phyloP scores from a whole-genome alignment of 2,113 vertebrate genomes.

The Paracanthobrama guichenoti region DNA sequence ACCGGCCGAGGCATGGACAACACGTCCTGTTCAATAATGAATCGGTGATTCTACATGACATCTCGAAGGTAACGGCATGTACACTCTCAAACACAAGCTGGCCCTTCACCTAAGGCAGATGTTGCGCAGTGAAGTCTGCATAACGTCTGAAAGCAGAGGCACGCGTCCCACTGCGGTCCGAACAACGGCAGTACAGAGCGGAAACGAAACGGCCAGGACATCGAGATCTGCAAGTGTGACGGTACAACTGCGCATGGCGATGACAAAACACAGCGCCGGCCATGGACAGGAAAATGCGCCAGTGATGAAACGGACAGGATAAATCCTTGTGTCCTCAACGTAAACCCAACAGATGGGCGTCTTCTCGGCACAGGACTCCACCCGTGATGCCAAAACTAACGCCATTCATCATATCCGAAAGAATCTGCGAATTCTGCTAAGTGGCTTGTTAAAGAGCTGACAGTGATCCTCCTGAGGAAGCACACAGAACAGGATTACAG shows the following conservation, averaged over 20 bases:
- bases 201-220: no score
- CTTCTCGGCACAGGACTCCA: not conserved
- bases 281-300: no score
- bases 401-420: not conserved
- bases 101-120: not conserved
- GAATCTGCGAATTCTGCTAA: not conserved
- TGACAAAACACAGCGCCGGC: no score
- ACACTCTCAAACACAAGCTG: not conserved
- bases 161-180: not conserved
- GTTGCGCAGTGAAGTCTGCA: not conserved
- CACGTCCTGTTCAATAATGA: not conserved
- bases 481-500: not conserved
- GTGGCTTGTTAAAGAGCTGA: conserved; percentile 1
- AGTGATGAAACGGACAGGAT: no score
- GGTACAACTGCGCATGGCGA: not conserved
- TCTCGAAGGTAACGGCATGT: not conserved
- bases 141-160: not conserved
- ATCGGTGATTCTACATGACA: not conserved
- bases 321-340: not conserved
- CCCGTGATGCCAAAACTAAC: not conserved
- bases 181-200: not conserved
- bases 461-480: not conserved
- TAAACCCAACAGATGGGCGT: not conserved
- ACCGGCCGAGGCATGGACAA: not conserved
- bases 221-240: not conserved